Percentiles rank a stretch among this genome's conserved stretches.
These are phyloP conservation scores for Oxytorus armatus DNA, from an alignment of 2,888 invertebrate genomes.

Conservation along the genomic window DNA sequence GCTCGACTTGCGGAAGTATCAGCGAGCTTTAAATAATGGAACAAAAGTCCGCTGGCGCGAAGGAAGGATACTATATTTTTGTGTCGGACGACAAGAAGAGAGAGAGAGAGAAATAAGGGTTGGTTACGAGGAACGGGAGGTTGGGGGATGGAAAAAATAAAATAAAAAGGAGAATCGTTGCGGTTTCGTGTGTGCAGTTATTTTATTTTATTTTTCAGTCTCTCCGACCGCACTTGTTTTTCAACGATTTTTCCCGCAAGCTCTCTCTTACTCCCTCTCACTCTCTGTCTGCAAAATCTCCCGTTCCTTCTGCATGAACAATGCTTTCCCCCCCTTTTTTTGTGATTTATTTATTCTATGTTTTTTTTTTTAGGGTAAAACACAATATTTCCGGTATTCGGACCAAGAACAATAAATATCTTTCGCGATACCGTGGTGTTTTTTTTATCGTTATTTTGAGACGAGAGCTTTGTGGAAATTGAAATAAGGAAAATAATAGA, in stretches of 20 bases:
- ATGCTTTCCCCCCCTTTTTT: neutral
- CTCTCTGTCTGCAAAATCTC: too few species aligned
- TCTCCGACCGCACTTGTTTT: slow-evolving; percentile 46
- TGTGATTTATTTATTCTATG: slow-evolving; percentile 3
- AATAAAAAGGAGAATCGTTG: neutral
- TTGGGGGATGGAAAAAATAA: slow-evolving; percentile 32
- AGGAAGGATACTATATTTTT: slow-evolving; percentile 34
- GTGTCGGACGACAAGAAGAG: slow-evolving; percentile 11
- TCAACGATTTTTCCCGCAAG: slow-evolving; percentile 37
- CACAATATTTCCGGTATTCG: slow-evolving; percentile 37
- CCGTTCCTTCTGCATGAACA: neutral
- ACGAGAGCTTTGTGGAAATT: too few species aligned
- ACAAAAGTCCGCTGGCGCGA: slow-evolving; percentile 48
- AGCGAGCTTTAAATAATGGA: slow-evolving; percentile 58
- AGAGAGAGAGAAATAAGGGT: slow-evolving; percentile 20
- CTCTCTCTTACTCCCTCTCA: too few species aligned
- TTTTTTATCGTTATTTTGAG: neutral
- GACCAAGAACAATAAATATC: slow-evolving; percentile 31
- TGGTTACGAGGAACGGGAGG: neutral
- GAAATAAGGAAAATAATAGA: too few species aligned
- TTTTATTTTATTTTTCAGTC: neutral
- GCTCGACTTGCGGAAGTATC: slow-evolving; percentile 33
- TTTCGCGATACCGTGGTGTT: neutral
- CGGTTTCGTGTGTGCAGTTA: neutral
- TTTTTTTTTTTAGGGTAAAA: neutral